Conservation (phyloP, 2,113 vertebrate genomes). For the Electrona antarctica region DNA sequence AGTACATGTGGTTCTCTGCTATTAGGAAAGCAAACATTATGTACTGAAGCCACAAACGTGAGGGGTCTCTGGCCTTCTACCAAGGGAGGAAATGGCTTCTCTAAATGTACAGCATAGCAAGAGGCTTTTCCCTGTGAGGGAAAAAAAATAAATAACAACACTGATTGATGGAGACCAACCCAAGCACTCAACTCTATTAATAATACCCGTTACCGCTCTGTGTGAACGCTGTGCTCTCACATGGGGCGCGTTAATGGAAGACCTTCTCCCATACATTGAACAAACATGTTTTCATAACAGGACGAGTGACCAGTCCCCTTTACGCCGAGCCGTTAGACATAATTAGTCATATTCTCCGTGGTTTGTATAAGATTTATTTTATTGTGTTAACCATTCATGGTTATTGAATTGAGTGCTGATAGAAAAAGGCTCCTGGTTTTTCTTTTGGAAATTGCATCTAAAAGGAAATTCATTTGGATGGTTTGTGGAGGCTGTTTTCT, state of each 20-base stretch:
- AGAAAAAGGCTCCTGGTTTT: not conserved
- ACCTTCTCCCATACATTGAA: not conserved
- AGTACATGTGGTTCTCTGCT: conserved; percentile 13
- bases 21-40: not conserved
- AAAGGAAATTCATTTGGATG: conserved; percentile 27
- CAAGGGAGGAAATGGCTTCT: conserved; percentile 44
- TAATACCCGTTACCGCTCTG: conserved; percentile 27
- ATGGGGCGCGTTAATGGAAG: conserved; percentile 27
- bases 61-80: conserved; percentile 8
- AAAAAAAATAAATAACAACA: not conserved
- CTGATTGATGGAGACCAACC: conserved; percentile 24
- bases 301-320: conserved; percentile 10
- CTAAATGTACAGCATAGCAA: conserved; percentile 10
- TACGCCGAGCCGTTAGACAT: not conserved
- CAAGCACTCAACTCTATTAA: conserved; percentile 35
- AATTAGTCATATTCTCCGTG: not conserved
- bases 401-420: conserved; percentile 5
- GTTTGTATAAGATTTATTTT: conserved; percentile 1
- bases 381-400: too few species aligned
- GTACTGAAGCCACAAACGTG: conserved; percentile 2
- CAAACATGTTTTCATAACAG: conserved; percentile 20
- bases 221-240: conserved; percentile 15
- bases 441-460: not conserved
- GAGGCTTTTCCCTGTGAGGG: conserved; percentile 30
- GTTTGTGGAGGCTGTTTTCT: conserved; percentile 28